Evolutionary conservation across 2,113 vertebrate genomes (phyloP), one percentile per base, ranked within the genome.

Genomic region (Theropithecus gelada): DNA sequence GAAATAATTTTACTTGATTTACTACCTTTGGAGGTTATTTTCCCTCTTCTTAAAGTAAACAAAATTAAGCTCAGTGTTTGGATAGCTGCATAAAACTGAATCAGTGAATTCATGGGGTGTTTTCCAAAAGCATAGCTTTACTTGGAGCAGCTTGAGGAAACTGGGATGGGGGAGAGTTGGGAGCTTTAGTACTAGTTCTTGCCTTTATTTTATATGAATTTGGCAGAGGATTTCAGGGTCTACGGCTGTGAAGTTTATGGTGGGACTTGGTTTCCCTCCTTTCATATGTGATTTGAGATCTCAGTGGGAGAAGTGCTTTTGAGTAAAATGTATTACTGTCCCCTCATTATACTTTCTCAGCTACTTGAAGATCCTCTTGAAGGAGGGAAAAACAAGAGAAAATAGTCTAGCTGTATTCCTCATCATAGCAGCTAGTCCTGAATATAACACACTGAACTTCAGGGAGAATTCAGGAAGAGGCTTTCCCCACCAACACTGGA

Each of bases 1-100:
- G 43, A 79, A 81, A 95, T 73, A 50, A 83, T 40, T 79, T 88
- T 76, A 66, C 59, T 68, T 91, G 78, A 95, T 97, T 94, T 91
- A 61, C 50, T 73, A 13, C 82, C 14, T 88, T 68, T 57, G 75
- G 68, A 79, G 22, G 16, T 38, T 75, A 55, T 81, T 88, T 91
- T 72, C 68, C 38, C 78, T 14, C 14, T 93, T 89, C 11, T 40
- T 76, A 82, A 92, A 80, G 83, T 83, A 94, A 93, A 88, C 45
- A 72, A 82, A 82, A 92, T 22, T 3, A 55, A 93, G 68, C 30
- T 66, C 13, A 0, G 52, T 96, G 70, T 96, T 92, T 95, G 88
- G 76, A 43, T 76, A 84, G 57, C 68, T 96, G 82, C n/a, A 10
- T 40, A 45, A 50, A 81, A 80, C 80, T 23, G 84, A 88, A 76